phyloP scores from a whole-genome alignment of 2,113 vertebrate species.

The Talpa occidentalis region DNA sequence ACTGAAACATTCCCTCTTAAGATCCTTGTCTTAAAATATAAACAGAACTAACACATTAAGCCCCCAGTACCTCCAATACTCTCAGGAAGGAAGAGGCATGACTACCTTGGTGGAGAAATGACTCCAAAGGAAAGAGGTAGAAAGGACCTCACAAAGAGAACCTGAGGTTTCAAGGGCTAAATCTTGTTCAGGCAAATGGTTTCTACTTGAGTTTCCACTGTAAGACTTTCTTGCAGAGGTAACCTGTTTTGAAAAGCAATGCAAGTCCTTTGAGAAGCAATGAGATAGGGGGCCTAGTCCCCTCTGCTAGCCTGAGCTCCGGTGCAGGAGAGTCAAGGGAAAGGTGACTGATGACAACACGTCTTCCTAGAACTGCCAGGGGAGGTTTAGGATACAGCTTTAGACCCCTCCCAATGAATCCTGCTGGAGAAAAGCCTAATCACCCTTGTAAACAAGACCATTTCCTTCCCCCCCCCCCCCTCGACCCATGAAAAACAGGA shows the following conservation, averaged over 20 bases:
- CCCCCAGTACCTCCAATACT: background rate
- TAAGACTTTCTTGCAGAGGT: slow-evolving; percentile 17
- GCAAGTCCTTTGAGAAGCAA: background rate
- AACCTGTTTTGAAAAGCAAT: slow-evolving; percentile 29
- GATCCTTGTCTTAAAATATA: slow-evolving; percentile 17
- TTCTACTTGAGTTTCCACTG: background rate
- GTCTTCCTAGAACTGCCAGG: background rate
- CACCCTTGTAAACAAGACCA: slow-evolving; percentile 28
- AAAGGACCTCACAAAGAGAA: background rate
- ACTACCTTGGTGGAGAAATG: slow-evolving; percentile 22
- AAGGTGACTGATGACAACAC: background rate
- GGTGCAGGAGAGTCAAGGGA: background rate
- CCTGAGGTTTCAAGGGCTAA: background rate
- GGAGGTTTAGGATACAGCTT: background rate
- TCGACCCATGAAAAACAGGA: background rate
- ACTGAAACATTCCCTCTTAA: slow-evolving; percentile 17
- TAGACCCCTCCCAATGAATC: background rate
- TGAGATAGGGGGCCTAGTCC: background rate
- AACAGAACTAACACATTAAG: slow-evolving; percentile 41
- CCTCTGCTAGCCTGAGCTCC: background rate
- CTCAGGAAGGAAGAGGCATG: slow-evolving; percentile 15
- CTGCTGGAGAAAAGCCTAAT: background rate
- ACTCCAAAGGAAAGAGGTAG: background rate
- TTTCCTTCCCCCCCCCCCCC: slow-evolving; percentile 44
- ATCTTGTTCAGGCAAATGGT: background rate